Conservation (phyloP, 2,113 vertebrate species). For the Hemibagrus wyckioides region DNA sequence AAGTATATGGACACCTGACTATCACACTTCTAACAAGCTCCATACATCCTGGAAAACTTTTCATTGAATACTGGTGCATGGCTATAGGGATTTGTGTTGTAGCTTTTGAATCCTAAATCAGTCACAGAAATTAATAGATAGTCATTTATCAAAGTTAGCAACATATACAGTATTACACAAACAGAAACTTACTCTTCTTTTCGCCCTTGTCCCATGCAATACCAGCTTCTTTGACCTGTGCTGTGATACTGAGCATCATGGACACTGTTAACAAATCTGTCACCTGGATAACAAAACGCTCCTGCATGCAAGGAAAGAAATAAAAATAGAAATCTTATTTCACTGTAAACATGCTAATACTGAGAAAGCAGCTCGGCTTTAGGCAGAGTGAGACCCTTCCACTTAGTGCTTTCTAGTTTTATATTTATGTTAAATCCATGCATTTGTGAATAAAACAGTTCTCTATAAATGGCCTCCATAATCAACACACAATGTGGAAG, state of each 20-base stretch:
- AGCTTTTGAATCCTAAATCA: not conserved
- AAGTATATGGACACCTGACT: not conserved
- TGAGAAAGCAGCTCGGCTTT: not conserved
- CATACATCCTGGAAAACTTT: not conserved
- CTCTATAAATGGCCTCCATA: not conserved
- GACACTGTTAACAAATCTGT: slow-evolving; percentile 94
- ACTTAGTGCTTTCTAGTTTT: not conserved
- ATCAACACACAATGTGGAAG: not conserved
- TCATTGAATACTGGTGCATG: not conserved
- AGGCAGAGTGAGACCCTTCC: not conserved
- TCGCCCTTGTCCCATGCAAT: slow-evolving; percentile 98
- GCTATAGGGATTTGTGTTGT: not conserved
- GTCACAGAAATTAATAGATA: not conserved
- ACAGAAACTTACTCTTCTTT: slow-evolving; percentile 85
- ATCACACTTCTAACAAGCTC: not conserved
- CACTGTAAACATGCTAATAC: not conserved
- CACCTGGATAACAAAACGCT: slow-evolving; percentile 95
- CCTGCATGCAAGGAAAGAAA: slow-evolving; percentile 67
- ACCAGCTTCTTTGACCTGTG: slow-evolving; percentile 96
- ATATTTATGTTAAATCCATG: not conserved
- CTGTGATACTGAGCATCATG: slow-evolving; percentile 98
- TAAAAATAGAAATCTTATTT: no score
- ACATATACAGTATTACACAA: not conserved
- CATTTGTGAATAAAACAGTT: not conserved
- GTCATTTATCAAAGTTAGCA: not conserved